These are phyloP conservation scores for Heliconius aoede DNA, from an alignment of 2,888 invertebrate species.

Conservation along the genomic window DNA sequence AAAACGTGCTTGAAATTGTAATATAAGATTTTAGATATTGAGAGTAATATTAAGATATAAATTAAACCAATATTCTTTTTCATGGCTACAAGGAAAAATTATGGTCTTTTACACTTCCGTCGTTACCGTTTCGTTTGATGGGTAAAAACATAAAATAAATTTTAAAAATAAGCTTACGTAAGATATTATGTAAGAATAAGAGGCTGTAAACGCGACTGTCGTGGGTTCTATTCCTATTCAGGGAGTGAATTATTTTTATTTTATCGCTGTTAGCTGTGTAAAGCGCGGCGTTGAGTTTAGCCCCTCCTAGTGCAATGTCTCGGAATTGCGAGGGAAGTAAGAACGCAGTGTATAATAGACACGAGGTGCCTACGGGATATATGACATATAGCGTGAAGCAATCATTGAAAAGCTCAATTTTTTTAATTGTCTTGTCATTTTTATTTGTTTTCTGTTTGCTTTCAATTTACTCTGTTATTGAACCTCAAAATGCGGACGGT, in stretches of 20 bases:
- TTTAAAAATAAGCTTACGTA: background rate
- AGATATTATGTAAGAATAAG: too few species aligned
- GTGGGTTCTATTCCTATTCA: too few species aligned
- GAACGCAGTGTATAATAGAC: background rate
- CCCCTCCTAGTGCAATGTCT: background rate
- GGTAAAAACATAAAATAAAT: background rate
- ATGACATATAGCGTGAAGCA: background rate
- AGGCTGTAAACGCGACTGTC: too few species aligned
- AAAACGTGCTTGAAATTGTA: slow-evolving; percentile 14
- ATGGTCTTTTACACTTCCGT: background rate
- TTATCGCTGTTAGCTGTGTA: too few species aligned
- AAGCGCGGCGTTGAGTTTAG: too few species aligned
- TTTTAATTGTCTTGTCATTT: too few species aligned
- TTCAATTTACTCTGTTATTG: too few species aligned
- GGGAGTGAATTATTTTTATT: too few species aligned
- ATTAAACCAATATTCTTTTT: slow-evolving; percentile 10
- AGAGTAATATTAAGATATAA: slow-evolving; percentile 20
- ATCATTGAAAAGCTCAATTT: too few species aligned
- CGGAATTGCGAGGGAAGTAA: background rate
- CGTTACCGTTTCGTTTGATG: background rate
- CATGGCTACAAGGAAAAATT: background rate
- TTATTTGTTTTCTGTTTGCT: too few species aligned
- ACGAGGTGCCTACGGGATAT: background rate
- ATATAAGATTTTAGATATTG: slow-evolving; percentile 2
- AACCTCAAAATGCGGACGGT: too few species aligned